Evolutionary conservation across 2,113 vertebrate genomes (phyloP), one percentile per base, ranked within the genome.

Genomic region (Steatornis caripensis): DNA sequence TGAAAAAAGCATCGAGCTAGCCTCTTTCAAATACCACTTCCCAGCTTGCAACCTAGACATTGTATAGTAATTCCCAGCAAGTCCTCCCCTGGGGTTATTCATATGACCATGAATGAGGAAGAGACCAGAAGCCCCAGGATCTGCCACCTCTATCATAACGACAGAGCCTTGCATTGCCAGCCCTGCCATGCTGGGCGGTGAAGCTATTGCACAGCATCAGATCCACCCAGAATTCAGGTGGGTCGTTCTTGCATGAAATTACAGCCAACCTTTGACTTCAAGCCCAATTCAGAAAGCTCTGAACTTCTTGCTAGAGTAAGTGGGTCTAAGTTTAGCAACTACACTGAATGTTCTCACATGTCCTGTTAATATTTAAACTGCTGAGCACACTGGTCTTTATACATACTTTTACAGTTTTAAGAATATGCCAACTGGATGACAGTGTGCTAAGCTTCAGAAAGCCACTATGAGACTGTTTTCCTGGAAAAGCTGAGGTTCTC

Each of bases 281-380:
- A 84, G 22, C 15, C 60, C 19, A 37, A 14, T 84, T 74, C 54
- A 70, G 68, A 93, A 87, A 87, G 55, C 23, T 11, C 41, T 74
- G n/a, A 54, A 66, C 62, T 74, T 95, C 68, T 84, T 3, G 1
- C 32, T 74, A 34, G 37, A 71, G 45, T 43, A 43, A 10, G 5
- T 22, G 10, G 3, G 6, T 78, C 51, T 70, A 81, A 54, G 41
- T 70, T 81, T 78, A 94, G 51, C 49, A 87, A 70, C 61, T 58
- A 81, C 61, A 41, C 11, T 29, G 62, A 70, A 53, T 49, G 58
- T 80, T 69, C 84, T 96, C 64, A 94, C 1, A 1, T 81, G 77
- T 61, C 64, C n/a, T 65, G 65, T 91, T 94, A 91, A 84, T 89
- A 61, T 75, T 89, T 91, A 75, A 94, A 76, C 54, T 60, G 48